A percentile compares a stretch with the other conserved stretches of the same genome.
Conservation (phyloP, 1,140 invertebrate genomes). For the Bombus breviceps region DNA sequence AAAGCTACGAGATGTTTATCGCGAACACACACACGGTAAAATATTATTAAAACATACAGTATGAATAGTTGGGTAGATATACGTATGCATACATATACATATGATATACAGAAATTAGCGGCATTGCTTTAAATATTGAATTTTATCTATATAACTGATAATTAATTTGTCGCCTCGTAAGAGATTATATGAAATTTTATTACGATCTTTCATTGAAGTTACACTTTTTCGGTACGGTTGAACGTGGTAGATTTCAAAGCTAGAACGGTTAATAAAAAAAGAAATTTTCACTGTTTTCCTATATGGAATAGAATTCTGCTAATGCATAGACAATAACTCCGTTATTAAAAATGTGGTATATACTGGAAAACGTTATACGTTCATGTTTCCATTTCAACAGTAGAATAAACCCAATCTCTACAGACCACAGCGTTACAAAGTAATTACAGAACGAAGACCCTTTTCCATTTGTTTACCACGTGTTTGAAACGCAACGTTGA, state of each 20-base stretch:
- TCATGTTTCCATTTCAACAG: not conserved
- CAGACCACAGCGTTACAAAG: not conserved
- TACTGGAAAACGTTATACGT: not conserved
- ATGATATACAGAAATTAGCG: no score
- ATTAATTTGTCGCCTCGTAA: no score
- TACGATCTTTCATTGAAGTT: not conserved
- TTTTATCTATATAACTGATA: no score
- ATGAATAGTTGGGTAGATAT: no score
- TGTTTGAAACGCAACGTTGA: not conserved
- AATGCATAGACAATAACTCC: not conserved
- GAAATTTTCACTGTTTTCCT: not conserved
- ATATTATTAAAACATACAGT: no score
- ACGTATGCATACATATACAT: no score
- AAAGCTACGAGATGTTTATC: no score
- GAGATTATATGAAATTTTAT: not conserved
- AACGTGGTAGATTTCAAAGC: not conserved
- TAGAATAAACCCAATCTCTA: not conserved
- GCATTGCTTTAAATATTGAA: no score
- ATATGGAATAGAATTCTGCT: not conserved
- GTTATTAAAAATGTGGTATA: not conserved
- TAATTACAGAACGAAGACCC: not conserved
- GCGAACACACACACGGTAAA: no score
- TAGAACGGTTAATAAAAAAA: not conserved
- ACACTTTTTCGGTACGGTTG: not conserved
- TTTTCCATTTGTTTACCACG: not conserved